A percentile compares a stretch with the other conserved stretches of the same genome.
Conservation (phyloP, 2,797 vertebrate genomes). For the Pseudochaenichthys georgianus region DNA sequence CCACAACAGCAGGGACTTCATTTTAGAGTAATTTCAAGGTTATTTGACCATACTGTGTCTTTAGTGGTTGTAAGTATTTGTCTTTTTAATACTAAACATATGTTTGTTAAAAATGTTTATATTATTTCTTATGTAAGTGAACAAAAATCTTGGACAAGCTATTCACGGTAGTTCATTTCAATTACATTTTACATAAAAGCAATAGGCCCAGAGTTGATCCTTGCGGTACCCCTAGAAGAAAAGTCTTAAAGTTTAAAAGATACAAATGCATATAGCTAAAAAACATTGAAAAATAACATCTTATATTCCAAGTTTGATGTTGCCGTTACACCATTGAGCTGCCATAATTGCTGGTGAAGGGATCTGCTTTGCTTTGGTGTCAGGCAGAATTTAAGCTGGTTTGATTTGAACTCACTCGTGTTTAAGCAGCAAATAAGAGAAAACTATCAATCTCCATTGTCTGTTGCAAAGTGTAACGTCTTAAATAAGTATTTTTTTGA, state of each 20-base stretch:
- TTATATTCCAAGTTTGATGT: background rate
- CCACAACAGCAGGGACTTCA: background rate
- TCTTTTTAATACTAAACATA: background rate
- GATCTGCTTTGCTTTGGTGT: constrained; percentile 62
- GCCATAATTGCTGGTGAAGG: constrained; percentile 76
- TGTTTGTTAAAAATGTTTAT: background rate
- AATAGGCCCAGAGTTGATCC: constrained; percentile 8
- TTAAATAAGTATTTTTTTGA: background rate
- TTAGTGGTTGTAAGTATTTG: background rate
- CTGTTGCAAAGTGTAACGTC: background rate
- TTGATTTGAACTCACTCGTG: constrained; percentile 39
- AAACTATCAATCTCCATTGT: background rate
- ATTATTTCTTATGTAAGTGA: background rate
- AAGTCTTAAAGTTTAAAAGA: background rate
- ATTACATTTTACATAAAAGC: background rate
- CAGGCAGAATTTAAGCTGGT: constrained; percentile 32
- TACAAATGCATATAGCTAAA: background rate
- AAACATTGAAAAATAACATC: constrained; percentile 1
- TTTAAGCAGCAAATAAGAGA: background rate
- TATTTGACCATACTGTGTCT: background rate
- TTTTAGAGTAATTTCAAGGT: constrained; percentile 12
- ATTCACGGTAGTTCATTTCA: background rate
- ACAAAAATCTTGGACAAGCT: background rate
- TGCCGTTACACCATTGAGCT: background rate
- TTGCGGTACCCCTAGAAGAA: constrained; percentile 16